These are phyloP conservation scores for Vimba vimba DNA, from an alignment of 2,113 vertebrate genomes.

Conservation along the genomic window DNA sequence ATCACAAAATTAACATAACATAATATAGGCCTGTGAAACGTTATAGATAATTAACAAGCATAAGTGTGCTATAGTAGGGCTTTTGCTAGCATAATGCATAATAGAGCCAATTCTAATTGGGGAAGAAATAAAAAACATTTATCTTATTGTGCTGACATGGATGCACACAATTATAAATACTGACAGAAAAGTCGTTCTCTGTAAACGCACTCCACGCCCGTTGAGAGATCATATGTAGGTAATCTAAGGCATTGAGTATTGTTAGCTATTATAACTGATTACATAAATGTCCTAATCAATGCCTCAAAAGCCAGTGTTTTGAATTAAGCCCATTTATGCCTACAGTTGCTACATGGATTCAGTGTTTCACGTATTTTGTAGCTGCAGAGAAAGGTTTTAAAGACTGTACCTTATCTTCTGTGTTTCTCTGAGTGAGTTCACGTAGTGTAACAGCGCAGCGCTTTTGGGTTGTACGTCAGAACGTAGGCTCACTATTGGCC, in stretches of 20 bases:
- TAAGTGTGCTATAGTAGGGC: not conserved
- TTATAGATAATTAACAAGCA: not conserved
- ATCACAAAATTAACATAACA: not conserved
- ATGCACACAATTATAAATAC: not conserved
- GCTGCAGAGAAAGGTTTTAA: not conserved
- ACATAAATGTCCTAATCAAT: not conserved
- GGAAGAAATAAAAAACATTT: not conserved
- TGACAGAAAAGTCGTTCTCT: not conserved
- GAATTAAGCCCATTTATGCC: too few species aligned
- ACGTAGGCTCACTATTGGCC: too few species aligned
- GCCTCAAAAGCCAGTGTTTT: not conserved
- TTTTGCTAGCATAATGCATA: not conserved
- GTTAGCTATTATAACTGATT: not conserved
- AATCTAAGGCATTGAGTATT: not conserved
- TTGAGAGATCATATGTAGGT: not conserved
- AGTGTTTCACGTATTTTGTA: not conserved
- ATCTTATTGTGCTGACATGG: not conserved
- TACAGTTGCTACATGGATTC: not conserved
- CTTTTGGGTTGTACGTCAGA: too few species aligned
- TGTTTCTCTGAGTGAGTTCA: too few species aligned
- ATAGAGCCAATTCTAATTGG: not conserved
- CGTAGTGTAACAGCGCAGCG: too few species aligned
- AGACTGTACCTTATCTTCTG: too few species aligned
- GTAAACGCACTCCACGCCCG: not conserved
- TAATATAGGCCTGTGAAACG: not conserved